These are phyloP conservation scores for Schizothorax lantsangensis DNA, from an alignment of 2,797 vertebrate genomes.

Conservation along the genomic window DNA sequence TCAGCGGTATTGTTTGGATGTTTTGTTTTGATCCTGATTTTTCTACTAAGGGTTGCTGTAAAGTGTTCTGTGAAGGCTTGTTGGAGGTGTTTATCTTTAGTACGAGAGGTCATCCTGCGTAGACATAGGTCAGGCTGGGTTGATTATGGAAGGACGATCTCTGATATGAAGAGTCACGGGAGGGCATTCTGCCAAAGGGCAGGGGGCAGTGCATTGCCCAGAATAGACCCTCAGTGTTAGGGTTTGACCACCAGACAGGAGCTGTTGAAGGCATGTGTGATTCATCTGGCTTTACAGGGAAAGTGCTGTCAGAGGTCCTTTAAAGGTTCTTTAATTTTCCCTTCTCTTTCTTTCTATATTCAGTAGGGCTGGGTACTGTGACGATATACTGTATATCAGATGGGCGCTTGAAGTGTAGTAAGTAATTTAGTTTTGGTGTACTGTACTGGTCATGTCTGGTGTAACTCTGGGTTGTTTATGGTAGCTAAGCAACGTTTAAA, in stretches of 20 bases:
- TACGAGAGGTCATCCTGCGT: constrained; percentile 6
- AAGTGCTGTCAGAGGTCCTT: constrained; percentile 26
- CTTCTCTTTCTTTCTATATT: not conserved
- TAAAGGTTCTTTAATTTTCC: not conserved
- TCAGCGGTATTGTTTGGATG: not conserved
- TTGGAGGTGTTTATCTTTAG: not conserved
- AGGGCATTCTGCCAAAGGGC: constrained; percentile 21
- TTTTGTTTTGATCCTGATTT: not conserved
- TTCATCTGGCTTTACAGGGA: constrained; percentile 45
- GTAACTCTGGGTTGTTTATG: not conserved
- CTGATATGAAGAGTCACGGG: constrained; percentile 9
- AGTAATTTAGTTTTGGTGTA: not conserved
- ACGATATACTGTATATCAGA: not conserved
- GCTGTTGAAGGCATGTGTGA: constrained; percentile 12
- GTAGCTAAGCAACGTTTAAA: not conserved
- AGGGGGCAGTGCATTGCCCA: constrained; percentile 33
- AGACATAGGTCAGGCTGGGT: constrained; percentile 2
- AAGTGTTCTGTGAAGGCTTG: not conserved
- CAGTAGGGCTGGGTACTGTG: not conserved
- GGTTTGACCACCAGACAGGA: constrained; percentile 25
- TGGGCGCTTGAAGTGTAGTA: not conserved
- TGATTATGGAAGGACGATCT: constrained; percentile 12
- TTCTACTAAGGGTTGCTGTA: not conserved
- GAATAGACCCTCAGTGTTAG: constrained; percentile 37
- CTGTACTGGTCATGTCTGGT: too few species aligned